These are phyloP conservation scores for Falco biarmicus DNA, from an alignment of 2,797 vertebrate species.

Conservation along the genomic window DNA sequence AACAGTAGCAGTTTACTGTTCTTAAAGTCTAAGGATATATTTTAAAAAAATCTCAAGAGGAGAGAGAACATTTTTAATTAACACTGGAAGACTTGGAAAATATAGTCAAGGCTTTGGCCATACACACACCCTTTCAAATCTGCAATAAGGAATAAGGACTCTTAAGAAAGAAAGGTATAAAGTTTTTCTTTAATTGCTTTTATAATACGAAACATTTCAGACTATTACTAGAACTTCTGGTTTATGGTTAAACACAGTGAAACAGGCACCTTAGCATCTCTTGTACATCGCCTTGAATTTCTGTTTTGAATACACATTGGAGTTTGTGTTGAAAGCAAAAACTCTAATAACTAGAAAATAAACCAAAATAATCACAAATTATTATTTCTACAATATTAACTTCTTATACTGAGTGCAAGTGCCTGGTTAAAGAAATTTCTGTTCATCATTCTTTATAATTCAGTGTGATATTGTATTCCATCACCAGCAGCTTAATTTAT, in stretches of 20 bases:
- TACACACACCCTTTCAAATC: not conserved
- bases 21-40: not conserved
- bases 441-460: constrained; percentile 72
- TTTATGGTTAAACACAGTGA: not conserved
- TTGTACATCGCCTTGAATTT: not conserved
- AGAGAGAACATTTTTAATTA: not conserved
- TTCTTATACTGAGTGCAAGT: not conserved
- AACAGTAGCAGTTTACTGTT: not conserved
- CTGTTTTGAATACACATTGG: not conserved
- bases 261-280: not conserved
- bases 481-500: constrained; percentile 76
- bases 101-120: not conserved
- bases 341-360: not conserved
- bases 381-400: not conserved
- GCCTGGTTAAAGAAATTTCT: constrained; percentile 55
- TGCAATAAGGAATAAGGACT: not conserved
- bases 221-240: not conserved
- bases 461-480: constrained; percentile 74
- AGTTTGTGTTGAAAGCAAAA: not conserved
- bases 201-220: not conserved
- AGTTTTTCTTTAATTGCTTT: not conserved
- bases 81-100: not conserved
- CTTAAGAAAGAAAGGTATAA: not conserved
- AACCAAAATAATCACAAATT: not conserved
- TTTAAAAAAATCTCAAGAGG: not conserved